These are phyloP conservation scores for Apodemus agrarius DNA, from an alignment of 2,797 vertebrate genomes.

Conservation along the genomic window DNA sequence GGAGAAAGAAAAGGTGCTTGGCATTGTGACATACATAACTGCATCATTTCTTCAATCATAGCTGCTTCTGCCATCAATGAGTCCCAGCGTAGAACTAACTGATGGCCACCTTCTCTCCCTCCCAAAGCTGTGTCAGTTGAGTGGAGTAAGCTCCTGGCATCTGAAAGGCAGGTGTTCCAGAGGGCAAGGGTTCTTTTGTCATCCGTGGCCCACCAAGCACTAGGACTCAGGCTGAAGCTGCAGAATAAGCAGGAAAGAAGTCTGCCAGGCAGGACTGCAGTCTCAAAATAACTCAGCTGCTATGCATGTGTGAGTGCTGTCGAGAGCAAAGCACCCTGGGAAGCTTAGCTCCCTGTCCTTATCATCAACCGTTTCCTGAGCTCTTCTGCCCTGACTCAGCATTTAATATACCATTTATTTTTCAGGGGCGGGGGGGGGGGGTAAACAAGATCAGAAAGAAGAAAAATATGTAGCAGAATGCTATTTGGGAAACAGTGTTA, in stretches of 20 bases:
- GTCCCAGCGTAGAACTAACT: not conserved
- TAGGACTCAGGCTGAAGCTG: constrained; percentile 60
- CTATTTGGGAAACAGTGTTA: constrained; percentile 14
- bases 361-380: constrained; percentile 18
- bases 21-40: not conserved
- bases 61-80: not conserved
- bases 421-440: not conserved
- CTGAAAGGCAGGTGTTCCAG: constrained; percentile 26
- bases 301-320: constrained; percentile 22
- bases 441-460: constrained; percentile 33
- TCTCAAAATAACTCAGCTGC: constrained; percentile 55
- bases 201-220: not conserved
- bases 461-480: not conserved
- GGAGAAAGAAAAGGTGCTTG: not conserved
- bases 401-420: constrained; percentile 66
- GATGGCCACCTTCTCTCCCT: constrained; percentile 9
- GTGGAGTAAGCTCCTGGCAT: not conserved
- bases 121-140: not conserved
- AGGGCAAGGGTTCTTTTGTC: constrained; percentile 10
- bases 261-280: constrained; percentile 22
- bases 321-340: constrained; percentile 29
- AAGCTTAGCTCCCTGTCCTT: constrained; percentile 62
- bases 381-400: constrained; percentile 62
- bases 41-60: not conserved
- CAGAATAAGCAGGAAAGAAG: constrained; percentile 60